Percentiles rank a stretch among this genome's conserved stretches.
Conservation (phyloP, 2,888 invertebrate genomes). For the Melolontha melolontha region DNA sequence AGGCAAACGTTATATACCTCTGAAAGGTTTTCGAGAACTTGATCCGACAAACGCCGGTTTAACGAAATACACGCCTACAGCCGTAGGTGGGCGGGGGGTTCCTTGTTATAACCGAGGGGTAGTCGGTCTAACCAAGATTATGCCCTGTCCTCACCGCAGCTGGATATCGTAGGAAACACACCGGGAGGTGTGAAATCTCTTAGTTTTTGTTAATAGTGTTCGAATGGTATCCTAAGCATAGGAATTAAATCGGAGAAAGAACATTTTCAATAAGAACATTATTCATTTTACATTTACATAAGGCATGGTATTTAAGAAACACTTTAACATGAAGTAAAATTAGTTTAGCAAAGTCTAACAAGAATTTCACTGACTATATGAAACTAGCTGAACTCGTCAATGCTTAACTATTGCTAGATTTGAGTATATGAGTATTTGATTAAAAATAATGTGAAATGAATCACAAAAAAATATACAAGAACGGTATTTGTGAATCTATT, state of each 20-base stretch:
- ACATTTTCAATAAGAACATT: constrained; percentile 40
- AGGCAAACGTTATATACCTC: constrained; percentile 28
- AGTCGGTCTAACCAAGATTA: constrained; percentile 45
- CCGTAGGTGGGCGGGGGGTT: constrained; percentile 38
- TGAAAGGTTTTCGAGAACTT: constrained; percentile 30
- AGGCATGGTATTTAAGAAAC: too few species aligned
- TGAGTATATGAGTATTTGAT: too few species aligned
- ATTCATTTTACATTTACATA: constrained; percentile 26
- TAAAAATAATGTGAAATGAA: too few species aligned
- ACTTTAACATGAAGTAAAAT: too few species aligned
- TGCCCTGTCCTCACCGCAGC: constrained; percentile 49
- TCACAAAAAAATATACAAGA: too few species aligned
- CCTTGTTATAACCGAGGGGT: constrained; percentile 43
- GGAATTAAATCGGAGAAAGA: constrained; percentile 42
- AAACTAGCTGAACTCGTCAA: too few species aligned
- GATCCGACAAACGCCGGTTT: constrained; percentile 20
- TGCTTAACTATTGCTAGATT: too few species aligned
- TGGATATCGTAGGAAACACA: constrained; percentile 47
- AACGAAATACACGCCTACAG: constrained; percentile 34
- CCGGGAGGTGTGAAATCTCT: constrained; percentile 52
- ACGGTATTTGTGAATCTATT: too few species aligned
- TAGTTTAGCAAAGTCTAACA: too few species aligned
- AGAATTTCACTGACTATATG: too few species aligned
- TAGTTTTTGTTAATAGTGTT: constrained; percentile 44
- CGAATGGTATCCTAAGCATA: constrained; percentile 13